Percentiles rank a stretch among this genome's conserved stretches.
These are phyloP conservation scores for Andricus grossulariae DNA, from an alignment of 1,140 invertebrate genomes.

Conservation along the genomic window DNA sequence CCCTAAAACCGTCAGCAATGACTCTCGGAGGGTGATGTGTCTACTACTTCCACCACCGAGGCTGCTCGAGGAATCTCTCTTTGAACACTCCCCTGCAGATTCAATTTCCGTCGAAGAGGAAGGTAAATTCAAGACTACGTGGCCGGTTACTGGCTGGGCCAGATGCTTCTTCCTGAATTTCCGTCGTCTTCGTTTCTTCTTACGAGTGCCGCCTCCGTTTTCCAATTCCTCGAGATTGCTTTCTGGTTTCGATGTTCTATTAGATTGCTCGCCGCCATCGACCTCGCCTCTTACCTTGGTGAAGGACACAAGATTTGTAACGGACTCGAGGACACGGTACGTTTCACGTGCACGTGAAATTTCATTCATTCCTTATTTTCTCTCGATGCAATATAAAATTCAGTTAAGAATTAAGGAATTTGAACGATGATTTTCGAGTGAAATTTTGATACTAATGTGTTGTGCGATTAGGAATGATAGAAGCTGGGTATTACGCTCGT, in stretches of 20 bases:
- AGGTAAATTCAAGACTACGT: conserved; percentile 49
- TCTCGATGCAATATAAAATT: background rate
- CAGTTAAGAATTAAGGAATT: background rate
- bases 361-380: background rate
- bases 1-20: conserved; percentile 81
- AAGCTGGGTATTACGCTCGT: no score
- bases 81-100: conserved; percentile 60
- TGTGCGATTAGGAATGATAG: no score
- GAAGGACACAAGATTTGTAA: conserved; percentile 35
- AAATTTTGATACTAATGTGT: no score
- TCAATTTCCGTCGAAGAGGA: conserved; percentile 68
- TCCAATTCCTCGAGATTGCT: conserved; percentile 50
- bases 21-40: conserved; percentile 76
- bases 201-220: conserved; percentile 52
- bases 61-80: conserved; percentile 69
- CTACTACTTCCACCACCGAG: conserved; percentile 66
- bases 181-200: conserved; percentile 65
- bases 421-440: background rate
- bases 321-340: conserved; percentile 43
- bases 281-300: conserved; percentile 57
- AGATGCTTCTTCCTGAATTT: conserved; percentile 59
- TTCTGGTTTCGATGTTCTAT: conserved; percentile 37
- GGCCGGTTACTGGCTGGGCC: conserved; percentile 34
- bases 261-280: conserved; percentile 49
- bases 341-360: conserved; percentile 34